phyloP scores from a whole-genome alignment of 2,113 vertebrate genomes.

The Crotalus viridis region DNA sequence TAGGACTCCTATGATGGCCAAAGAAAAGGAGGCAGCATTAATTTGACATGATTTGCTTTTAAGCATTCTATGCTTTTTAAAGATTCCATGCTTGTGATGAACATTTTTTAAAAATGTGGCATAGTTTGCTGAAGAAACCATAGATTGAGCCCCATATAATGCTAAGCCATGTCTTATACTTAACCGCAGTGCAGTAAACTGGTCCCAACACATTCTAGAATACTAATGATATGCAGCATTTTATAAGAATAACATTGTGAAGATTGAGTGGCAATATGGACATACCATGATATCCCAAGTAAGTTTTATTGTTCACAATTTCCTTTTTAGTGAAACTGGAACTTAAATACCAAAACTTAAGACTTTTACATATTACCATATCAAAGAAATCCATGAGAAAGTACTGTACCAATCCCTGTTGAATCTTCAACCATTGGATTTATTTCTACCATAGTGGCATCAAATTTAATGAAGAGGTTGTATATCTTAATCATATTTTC shows the following conservation, averaged over 20 bases:
- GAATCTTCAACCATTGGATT: constrained; percentile 98
- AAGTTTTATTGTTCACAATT: not conserved
- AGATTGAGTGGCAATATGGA: not conserved
- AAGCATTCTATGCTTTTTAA: not conserved
- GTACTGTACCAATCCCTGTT: constrained; percentile 85
- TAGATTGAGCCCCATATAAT: not conserved
- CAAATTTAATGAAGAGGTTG: constrained; percentile 91
- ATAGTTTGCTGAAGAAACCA: not conserved
- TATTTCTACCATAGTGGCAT: constrained; percentile 98
- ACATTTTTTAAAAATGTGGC: not conserved
- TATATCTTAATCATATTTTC: constrained; percentile 96
- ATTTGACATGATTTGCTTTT: not conserved
- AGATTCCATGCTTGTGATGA: not conserved
- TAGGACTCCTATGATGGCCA: not conserved
- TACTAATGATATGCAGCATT: not conserved
- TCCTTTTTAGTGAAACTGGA: not conserved
- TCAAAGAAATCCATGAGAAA: constrained; percentile 17
- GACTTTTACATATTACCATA: not conserved
- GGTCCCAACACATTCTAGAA: not conserved
- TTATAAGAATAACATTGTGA: not conserved
- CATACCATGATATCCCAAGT: not conserved
- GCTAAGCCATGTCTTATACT: not conserved
- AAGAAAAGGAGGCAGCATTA: not conserved
- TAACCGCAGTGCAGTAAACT: not conserved
- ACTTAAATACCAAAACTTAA: not conserved